A percentile compares a stretch with the other conserved stretches of the same genome.
phyloP scores from a whole-genome alignment of 2,113 vertebrate species.

The Pedionomus torquatus region DNA sequence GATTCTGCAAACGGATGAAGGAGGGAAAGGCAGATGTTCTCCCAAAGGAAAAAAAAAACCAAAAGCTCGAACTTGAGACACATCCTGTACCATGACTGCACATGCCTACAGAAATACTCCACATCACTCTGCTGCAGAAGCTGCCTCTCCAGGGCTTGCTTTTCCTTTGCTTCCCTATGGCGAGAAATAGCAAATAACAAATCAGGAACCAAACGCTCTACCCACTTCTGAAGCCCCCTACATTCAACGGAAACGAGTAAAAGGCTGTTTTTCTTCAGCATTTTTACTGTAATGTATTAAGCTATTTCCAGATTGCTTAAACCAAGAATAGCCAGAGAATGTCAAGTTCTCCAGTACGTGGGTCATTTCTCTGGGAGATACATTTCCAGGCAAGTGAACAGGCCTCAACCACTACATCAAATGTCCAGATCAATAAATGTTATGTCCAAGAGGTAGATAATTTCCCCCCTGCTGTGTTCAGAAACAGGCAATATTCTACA shows the following conservation, averaged over 20 bases:
- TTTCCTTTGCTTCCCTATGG: not conserved
- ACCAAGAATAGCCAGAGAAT: constrained; percentile 25
- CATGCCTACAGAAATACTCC: not conserved
- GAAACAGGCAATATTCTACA: not conserved
- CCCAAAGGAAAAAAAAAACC: not conserved
- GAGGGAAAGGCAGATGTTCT: constrained; percentile 14
- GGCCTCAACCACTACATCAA: not conserved
- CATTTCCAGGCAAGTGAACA: not conserved
- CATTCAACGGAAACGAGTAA: not conserved
- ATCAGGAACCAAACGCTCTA: not conserved
- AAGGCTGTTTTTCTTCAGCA: not conserved
- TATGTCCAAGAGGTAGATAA: not conserved
- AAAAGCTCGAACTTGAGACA: not conserved
- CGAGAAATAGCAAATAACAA: not conserved
- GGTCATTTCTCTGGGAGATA: not conserved
- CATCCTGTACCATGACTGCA: not conserved
- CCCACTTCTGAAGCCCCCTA: not conserved
- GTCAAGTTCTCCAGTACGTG: not conserved
- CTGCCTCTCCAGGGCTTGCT: not conserved
- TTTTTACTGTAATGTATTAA: not conserved
- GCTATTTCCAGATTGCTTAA: constrained; percentile 7
- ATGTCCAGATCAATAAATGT: not conserved
- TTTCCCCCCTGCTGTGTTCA: not conserved
- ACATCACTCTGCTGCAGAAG: not conserved
- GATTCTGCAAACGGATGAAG: not conserved